Percentiles rank a stretch among this genome's conserved stretches.
Conservation (phyloP, 1,140 invertebrate species). For the Periplaneta americana region DNA sequence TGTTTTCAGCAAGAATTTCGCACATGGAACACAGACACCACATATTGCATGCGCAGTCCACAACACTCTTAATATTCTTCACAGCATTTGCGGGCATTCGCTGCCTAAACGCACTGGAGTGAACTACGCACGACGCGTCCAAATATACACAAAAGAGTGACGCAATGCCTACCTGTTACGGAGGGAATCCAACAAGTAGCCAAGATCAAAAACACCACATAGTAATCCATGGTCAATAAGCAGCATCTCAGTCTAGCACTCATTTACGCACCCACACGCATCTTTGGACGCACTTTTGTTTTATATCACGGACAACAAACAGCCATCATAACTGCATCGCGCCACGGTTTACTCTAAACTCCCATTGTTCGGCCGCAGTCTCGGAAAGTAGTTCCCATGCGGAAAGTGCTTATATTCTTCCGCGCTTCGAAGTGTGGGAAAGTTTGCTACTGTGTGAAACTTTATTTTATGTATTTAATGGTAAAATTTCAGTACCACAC, state of each 20-base stretch:
- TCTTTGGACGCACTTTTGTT: neutral
- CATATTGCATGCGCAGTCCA: too few relatives aligned
- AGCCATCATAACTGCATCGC: neutral
- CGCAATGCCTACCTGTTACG: neutral
- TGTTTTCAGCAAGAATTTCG: too few relatives aligned
- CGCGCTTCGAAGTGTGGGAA: slow-evolving; percentile 24
- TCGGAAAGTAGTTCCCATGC: slow-evolving; percentile 18
- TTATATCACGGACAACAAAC: neutral
- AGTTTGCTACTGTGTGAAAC: slow-evolving; percentile 19
- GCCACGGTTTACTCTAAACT: neutral
- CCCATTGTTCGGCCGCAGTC: slow-evolving; percentile 22
- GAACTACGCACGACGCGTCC: too few relatives aligned
- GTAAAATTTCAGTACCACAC: neutral
- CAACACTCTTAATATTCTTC: too few relatives aligned
- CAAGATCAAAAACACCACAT: neutral
- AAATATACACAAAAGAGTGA: too few relatives aligned
- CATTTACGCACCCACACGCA: neutral
- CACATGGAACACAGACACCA: too few relatives aligned
- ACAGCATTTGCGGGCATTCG: too few relatives aligned
- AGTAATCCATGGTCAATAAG: neutral
- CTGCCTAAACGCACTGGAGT: too few relatives aligned
- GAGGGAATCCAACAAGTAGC: neutral
- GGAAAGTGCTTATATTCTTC: slow-evolving; percentile 16
- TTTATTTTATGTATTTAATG: neutral
- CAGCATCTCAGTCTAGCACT: neutral